These are phyloP conservation scores for Lutraria lutraria DNA, from an alignment of 2,888 invertebrate species.

Conservation along the genomic window DNA sequence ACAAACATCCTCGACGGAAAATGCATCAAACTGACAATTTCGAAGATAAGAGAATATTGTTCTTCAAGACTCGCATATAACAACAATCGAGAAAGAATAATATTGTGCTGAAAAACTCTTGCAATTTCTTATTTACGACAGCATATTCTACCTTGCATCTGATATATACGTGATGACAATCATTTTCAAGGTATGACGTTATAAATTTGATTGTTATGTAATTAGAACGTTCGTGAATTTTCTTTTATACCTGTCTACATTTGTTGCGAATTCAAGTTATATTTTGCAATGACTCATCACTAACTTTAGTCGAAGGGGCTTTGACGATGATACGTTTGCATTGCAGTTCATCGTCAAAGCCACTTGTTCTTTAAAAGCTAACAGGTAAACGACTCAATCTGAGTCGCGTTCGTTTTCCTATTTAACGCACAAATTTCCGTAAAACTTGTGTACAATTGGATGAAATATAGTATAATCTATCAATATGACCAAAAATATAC, in stretches of 20 bases:
- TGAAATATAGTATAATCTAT: too few relatives aligned
- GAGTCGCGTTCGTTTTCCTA: too few relatives aligned
- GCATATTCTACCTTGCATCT: not conserved
- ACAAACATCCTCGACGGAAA: not conserved
- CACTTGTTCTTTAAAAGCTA: too few relatives aligned
- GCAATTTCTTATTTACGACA: not conserved
- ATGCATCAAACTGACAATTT: not conserved
- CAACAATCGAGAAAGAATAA: not conserved
- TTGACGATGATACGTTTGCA: not conserved
- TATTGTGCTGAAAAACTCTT: not conserved
- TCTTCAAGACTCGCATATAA: not conserved
- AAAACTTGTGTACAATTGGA: too few relatives aligned
- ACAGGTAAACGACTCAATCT: too few relatives aligned
- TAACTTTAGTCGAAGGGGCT: not conserved
- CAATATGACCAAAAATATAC: too few relatives aligned
- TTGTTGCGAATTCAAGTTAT: not conserved
- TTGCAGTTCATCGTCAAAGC: too few relatives aligned
- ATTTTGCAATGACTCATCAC: conserved; percentile 13
- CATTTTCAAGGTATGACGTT: not conserved
- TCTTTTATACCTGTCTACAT: not conserved
- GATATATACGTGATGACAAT: not conserved
- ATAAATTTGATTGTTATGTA: not conserved
- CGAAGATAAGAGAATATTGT: not conserved
- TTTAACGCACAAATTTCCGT: too few relatives aligned
- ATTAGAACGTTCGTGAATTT: not conserved